Evolutionary conservation across 2,888 invertebrate genomes (phyloP), one percentile per base, ranked within the genome.

Genomic region (Helicoverpa assulta): DNA sequence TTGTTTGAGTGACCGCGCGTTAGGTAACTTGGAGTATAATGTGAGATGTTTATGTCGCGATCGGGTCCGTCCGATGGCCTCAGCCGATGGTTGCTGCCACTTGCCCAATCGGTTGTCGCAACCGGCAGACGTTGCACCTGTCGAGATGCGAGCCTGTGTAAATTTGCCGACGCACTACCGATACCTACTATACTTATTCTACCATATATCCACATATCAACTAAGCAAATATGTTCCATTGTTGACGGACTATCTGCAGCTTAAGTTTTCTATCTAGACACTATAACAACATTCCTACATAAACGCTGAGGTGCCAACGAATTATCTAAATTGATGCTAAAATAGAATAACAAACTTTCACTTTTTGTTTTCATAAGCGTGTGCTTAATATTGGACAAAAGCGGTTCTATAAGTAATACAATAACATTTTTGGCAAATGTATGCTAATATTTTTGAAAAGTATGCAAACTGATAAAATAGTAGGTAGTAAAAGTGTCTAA

Each of bases 31-130:
- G 81, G 86, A 87, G 85, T 89, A 91, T 93, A 92, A 92, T 91
- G 92, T 93, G 90, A 92, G 93, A 93, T 94, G 93, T 92, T 91
- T 93, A 91, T 90, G 92, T 92, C 88, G 91, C 91, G 90, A 91
- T 90, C 89, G 91, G 85, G 88, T 88, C 88, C 89, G 87, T 92
- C 89, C 91, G 94, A 91, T 91, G 94, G 94, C 94, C 94, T 92
- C 92, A 89, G 88, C 82, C 88, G 83, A 88, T 84, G 88, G 87
- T 89, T 88, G 87, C 88, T 87, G 89, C 87, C 85, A 88, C 93
- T 95, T 95, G 92, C 95, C 92, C 95, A 95, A 95, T 92, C 88
- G 83, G 78, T 90, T 95, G 94, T 92, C 94, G 95, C 94, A 95
- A 95, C 91, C 89, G 91, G 90, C 92, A 92, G 93, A 92, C 90